phyloP scores from a whole-genome alignment of 2,113 vertebrate genomes.

The Clupea harengus region DNA sequence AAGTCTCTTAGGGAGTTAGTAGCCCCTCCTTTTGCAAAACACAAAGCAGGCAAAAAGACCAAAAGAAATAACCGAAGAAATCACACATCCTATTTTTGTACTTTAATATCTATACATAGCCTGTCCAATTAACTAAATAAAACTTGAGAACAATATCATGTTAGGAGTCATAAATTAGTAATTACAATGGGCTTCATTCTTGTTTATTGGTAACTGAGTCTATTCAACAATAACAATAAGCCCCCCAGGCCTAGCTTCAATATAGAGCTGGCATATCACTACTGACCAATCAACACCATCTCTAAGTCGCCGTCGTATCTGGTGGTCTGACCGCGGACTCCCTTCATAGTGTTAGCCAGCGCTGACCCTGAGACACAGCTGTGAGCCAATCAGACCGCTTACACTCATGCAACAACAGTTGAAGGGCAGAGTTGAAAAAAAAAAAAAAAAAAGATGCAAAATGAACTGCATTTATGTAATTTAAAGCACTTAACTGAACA shows the following conservation, averaged over 20 bases:
- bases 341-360: constrained; percentile 59
- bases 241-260: constrained; percentile 2
- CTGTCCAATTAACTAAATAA: constrained; percentile 2
- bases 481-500: background rate
- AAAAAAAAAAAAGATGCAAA: constrained; percentile 27
- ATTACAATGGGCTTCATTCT: background rate
- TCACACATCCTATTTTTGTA: background rate
- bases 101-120: background rate
- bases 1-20: too few relatives aligned
- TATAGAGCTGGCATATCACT: constrained; percentile 58
- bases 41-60: too few relatives aligned
- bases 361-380: constrained; percentile 55
- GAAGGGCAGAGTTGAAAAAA: constrained; percentile 57
- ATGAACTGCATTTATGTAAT: background rate
- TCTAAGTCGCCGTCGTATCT: constrained; percentile 65
- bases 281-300: constrained; percentile 76
- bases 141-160: background rate
- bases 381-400: constrained; percentile 61
- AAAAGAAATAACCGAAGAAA: too few relatives aligned
- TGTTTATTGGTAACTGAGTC: background rate
- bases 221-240: background rate
- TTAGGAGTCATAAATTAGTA: background rate
- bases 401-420: constrained; percentile 28
- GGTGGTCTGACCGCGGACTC: constrained; percentile 63
- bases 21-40: too few relatives aligned